A percentile compares a stretch with the other conserved stretches of the same genome.
Conservation (phyloP, 2,797 vertebrate species). For the Manis javanica region DNA sequence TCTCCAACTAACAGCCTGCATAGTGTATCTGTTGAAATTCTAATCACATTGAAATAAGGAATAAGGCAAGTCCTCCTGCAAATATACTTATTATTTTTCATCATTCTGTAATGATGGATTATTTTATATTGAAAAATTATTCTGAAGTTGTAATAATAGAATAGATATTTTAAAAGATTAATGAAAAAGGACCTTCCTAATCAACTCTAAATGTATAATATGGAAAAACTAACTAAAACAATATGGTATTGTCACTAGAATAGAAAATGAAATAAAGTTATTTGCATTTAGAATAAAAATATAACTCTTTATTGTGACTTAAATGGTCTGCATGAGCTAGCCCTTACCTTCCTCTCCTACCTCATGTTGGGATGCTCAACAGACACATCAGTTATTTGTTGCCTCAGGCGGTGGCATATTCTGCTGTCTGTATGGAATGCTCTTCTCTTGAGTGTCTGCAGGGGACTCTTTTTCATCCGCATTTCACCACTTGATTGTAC, state of each 20-base stretch:
- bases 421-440: background rate
- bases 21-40: background rate
- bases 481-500: background rate
- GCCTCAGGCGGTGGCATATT: background rate
- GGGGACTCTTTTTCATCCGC: background rate
- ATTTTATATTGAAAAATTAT: background rate
- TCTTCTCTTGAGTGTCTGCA: background rate
- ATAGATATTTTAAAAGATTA: background rate
- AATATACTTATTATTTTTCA: background rate
- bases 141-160: background rate
- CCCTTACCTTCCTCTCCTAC: background rate
- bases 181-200: background rate
- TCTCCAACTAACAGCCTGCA: background rate
- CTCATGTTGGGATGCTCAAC: background rate
- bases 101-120: background rate
- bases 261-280: background rate
- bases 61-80: background rate
- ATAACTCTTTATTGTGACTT: background rate
- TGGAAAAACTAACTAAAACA: background rate
- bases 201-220: background rate
- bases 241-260: background rate
- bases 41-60: background rate
- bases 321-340: background rate
- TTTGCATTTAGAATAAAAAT: conserved; percentile 1
- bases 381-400: background rate